Evolutionary conservation across 2,113 vertebrate species (phyloP).

Genomic region (Pseudolaguvia tuberculata): DNA sequence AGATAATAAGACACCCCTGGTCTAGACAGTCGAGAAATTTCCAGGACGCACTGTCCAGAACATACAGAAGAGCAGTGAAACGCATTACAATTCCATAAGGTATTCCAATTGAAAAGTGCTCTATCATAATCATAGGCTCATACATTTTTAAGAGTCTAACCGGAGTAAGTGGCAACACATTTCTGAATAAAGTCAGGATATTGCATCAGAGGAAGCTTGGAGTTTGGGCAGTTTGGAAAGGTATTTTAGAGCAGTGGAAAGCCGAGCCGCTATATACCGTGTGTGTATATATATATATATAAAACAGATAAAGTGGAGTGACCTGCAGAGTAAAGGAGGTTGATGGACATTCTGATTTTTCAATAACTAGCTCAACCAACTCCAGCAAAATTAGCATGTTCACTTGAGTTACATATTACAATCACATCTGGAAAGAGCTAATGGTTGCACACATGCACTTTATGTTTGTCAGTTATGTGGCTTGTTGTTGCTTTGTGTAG

Average conservation of each 20-base stretch:
- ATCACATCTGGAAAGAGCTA: neutral
- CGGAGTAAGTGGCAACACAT: constrained; percentile 22
- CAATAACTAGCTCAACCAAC: no score
- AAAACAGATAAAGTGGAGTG: no score
- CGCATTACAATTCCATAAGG: neutral
- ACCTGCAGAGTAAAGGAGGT: no score
- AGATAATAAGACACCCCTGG: no score
- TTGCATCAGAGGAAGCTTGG: constrained; percentile 22
- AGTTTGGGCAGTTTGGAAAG: neutral
- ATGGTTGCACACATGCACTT: no score
- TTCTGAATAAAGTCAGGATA: constrained; percentile 24
- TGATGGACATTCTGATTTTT: no score
- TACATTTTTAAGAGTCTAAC: constrained; percentile 25
- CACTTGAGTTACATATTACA: no score
- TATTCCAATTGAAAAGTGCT: neutral
- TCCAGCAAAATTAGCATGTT: no score
- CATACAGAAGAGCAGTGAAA: constrained; percentile 3
- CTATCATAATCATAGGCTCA: constrained; percentile 17
- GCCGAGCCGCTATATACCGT: no score
- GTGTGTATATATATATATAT: no score
- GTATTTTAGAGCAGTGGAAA: constrained; percentile 9
- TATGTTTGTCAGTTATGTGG: no score
- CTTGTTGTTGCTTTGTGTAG: no score
- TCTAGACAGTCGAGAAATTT: neutral
- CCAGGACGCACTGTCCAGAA: neutral